phyloP scores from a whole-genome alignment of 2,888 invertebrate genomes.

The Acleris holmiana region DNA sequence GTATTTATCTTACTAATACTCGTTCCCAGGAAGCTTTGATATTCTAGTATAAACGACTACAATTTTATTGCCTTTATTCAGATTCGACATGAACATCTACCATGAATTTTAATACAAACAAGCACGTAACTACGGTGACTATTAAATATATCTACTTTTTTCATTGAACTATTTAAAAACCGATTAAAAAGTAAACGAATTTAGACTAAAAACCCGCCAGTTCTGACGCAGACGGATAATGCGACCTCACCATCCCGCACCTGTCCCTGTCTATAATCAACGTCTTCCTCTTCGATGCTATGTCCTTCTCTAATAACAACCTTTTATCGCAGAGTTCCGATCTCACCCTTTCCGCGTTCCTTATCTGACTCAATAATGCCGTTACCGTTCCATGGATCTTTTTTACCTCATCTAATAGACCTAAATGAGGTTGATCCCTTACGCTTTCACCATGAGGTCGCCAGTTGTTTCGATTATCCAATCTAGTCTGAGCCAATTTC shows the following conservation, averaged over 20 bases:
- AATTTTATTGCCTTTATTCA: no score
- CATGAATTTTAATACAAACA: no score
- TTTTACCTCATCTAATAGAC: slow-evolving; percentile 89
- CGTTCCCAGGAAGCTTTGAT: no score
- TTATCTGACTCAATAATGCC: slow-evolving; percentile 86
- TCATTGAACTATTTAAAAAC: no score
- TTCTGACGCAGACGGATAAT: slow-evolving; percentile 88
- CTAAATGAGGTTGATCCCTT: slow-evolving; percentile 92
- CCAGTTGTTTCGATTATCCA: slow-evolving; percentile 88
- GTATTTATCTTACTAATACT: no score
- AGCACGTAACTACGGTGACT: no score
- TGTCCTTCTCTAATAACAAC: slow-evolving; percentile 86
- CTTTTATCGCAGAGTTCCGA: slow-evolving; percentile 83
- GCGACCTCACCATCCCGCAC: slow-evolving; percentile 86
- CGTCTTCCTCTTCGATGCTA: slow-evolving; percentile 88
- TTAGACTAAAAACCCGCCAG: slow-evolving; percentile 81
- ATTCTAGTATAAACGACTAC: no score
- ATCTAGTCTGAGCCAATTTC: slow-evolving; percentile 94
- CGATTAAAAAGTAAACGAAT: not conserved
- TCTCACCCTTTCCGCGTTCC: slow-evolving; percentile 85
- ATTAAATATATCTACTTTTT: no score
- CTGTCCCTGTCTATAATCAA: slow-evolving; percentile 88
- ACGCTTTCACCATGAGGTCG: slow-evolving; percentile 94
- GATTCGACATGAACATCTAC: no score
- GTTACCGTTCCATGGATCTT: slow-evolving; percentile 88